Evolutionary conservation across 1,140 invertebrate genomes (phyloP).

Genomic region (Panulirus ornatus): DNA sequence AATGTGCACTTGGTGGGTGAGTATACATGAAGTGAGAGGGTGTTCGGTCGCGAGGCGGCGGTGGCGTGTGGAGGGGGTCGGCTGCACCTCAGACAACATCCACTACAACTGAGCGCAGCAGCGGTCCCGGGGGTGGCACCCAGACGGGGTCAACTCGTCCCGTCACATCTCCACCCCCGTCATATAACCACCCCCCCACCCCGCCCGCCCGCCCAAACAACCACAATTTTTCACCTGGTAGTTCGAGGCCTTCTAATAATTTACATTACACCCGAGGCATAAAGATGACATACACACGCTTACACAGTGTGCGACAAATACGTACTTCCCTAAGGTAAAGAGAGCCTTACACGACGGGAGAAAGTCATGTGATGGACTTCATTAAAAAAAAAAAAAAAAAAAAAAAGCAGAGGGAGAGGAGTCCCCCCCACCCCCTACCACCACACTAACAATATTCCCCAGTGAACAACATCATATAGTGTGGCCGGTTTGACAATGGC

Average conservation of each 20-base stretch:
- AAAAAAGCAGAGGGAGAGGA: too few species aligned
- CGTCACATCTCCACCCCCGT: slow-evolving; percentile 55
- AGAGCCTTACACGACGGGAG: too few species aligned
- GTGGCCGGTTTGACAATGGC: slow-evolving; percentile 3
- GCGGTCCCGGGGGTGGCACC: slow-evolving; percentile 57
- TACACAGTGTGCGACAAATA: too few species aligned
- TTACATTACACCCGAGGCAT: too few species aligned
- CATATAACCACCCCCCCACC: slow-evolving; percentile 48
- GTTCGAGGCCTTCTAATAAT: too few species aligned
- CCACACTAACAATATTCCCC: neutral
- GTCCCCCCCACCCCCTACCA: too few species aligned
- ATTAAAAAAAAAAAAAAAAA: too few species aligned
- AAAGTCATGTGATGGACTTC: too few species aligned
- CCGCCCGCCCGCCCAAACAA: too few species aligned
- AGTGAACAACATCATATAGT: slow-evolving; percentile 13
- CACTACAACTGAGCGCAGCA: slow-evolving; percentile 53
- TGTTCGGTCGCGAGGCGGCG: slow-evolving; percentile 1
- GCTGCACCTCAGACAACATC: slow-evolving; percentile 48
- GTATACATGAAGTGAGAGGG: neutral
- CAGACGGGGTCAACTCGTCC: slow-evolving; percentile 52
- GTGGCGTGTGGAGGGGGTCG: slow-evolving; percentile 7
- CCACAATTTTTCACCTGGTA: slow-evolving; percentile 22
- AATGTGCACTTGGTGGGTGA: neutral
- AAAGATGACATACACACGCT: too few species aligned
- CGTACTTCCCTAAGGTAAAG: too few species aligned